Evolutionary conservation across 2,113 vertebrate species (phyloP).

Genomic region (Zapornia atra): DNA sequence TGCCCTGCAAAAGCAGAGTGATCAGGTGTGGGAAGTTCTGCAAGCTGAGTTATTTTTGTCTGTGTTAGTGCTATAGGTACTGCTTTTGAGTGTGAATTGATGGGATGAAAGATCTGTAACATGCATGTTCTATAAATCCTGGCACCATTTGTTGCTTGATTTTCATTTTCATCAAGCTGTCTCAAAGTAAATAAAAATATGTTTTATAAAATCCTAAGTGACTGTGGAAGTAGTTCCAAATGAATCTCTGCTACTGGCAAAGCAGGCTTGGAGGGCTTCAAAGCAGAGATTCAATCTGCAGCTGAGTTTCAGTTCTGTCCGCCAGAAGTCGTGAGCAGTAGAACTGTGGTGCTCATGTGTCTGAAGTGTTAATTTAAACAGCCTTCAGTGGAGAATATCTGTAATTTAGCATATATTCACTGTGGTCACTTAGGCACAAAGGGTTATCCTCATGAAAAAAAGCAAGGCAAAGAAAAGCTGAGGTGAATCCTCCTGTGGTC

Average conservation of each 20-base stretch:
- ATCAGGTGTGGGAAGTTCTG: not conserved
- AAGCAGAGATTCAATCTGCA: not conserved
- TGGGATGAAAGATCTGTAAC: not conserved
- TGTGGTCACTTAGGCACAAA: not conserved
- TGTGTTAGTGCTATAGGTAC: not conserved
- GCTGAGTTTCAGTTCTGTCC: not conserved
- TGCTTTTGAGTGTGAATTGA: not conserved
- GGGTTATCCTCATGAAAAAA: not conserved
- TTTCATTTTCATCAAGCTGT: not conserved
- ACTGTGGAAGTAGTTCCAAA: not conserved
- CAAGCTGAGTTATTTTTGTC: not conserved
- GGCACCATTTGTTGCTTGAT: not conserved
- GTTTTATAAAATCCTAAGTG: not conserved
- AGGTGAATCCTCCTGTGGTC: not conserved
- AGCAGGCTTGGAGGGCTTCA: not conserved
- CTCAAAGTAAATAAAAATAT: not conserved
- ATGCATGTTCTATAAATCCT: not conserved
- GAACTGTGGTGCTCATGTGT: not conserved
- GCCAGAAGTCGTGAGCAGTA: not conserved
- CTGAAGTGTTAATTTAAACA: not conserved
- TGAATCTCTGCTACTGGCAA: not conserved
- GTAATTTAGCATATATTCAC: not conserved
- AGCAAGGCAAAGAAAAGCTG: not conserved
- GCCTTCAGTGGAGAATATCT: not conserved
- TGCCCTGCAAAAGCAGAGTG: not conserved